Conservation (phyloP, 2,888 invertebrate genomes). For the Allacma fusca region DNA sequence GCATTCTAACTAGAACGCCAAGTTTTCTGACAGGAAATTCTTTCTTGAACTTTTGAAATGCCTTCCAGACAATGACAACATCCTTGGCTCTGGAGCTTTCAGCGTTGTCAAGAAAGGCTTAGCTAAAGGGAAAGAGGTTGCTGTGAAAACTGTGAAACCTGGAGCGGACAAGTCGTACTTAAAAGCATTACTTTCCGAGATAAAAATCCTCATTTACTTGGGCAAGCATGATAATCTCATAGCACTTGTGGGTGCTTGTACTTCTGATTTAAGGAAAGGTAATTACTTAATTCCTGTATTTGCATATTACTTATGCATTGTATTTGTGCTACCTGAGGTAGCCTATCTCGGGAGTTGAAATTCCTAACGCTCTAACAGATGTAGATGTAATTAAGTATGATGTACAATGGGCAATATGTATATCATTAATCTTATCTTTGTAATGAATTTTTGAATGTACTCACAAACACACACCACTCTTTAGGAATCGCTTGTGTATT, state of each 20-base stretch:
- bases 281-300: background rate
- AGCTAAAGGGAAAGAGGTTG: background rate
- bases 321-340: no score
- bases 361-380: no score
- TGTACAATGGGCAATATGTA: no score
- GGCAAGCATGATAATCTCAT: background rate
- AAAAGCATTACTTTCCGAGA: background rate
- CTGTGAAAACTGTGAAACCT: background rate
- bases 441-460: no score
- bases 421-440: no score
- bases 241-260: background rate
- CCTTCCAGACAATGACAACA: background rate
- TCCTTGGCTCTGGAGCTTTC: conserved; percentile 8
- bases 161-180: background rate
- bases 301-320: background rate
- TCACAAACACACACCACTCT: no score
- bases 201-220: conserved; percentile 11
- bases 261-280: background rate
- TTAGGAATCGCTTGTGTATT: no score
- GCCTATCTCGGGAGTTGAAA: no score
- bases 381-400: no score
- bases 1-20: no score
- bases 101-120: background rate
- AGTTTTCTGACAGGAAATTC: no score
- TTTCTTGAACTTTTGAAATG: no score